Evolutionary conservation across 1,140 invertebrate species (phyloP), one percentile per base, ranked within the genome.

Genomic region (Zaprionus capensis): DNA sequence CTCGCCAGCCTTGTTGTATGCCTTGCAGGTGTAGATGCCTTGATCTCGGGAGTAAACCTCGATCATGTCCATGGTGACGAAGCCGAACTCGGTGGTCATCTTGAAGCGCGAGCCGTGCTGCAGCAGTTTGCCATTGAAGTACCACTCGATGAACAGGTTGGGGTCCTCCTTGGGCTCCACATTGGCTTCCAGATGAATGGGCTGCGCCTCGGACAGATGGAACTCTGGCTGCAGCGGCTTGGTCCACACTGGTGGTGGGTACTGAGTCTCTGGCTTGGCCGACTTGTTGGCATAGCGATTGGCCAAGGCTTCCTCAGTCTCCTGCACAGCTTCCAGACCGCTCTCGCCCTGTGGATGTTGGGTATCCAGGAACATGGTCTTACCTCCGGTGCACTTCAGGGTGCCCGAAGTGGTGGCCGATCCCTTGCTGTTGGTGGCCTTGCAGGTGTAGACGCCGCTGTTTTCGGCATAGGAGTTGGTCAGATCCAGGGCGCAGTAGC

Each of bases 101-200:
- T 97, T 98, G 91, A 97, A 98, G 64, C 97, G 94, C 6, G 97
- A 96, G 76, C 96, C 97, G 91, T 97, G 96, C 78, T 97, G 96
- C 22, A 98, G 93, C 34, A 95, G 94, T 93, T 98, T 98, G 41
- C 97, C 97, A 91, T 98, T 98, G 84, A 98, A 97, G 93, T 97
- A 98, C 97, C 97, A 98, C 93, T 98, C 97, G 68, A 98, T 96
- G 81, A 96, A 97, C n/a, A 98, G 94, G 88, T 98, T 97, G 3
- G 99, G 99, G 95, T 99, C 99, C 92, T 98, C 96, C 92, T 99
- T 98, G 1, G 99, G 99, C 93, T 98, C 97, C 6, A 99, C 97
- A 91, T 97, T 96, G 56, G 96, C 98, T 93, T 99, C 98, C 70
- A 99, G 94, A 93, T 98, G 97, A 36, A 99, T 94, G 2, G 97